These are phyloP conservation scores for Zingel zingel DNA, from an alignment of 2,113 vertebrate species.

Conservation along the genomic window DNA sequence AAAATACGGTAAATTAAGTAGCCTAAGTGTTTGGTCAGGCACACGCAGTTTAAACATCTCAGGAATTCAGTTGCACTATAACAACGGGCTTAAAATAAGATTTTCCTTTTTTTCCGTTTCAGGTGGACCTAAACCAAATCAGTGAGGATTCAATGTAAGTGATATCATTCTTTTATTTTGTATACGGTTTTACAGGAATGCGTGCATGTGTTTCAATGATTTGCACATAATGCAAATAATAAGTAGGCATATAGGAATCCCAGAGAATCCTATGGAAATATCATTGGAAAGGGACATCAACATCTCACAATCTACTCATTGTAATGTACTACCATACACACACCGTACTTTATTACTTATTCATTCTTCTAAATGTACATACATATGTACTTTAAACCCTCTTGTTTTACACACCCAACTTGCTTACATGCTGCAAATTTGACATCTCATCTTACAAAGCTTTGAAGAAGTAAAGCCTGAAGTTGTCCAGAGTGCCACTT, in stretches of 20 bases:
- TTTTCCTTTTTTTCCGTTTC: background rate
- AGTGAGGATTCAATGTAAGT: conserved; percentile 50
- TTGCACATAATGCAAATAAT: background rate
- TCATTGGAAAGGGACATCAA: background rate
- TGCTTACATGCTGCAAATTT: background rate
- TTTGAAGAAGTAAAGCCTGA: background rate
- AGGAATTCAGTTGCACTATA: background rate
- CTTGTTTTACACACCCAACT: background rate
- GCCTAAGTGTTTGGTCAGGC: background rate
- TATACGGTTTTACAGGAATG: background rate
- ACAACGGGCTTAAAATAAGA: background rate
- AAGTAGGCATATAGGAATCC: background rate
- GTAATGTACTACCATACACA: background rate
- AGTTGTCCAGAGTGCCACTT: background rate
- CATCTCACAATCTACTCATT: background rate
- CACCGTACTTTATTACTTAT: background rate
- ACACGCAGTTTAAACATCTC: background rate
- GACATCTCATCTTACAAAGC: background rate
- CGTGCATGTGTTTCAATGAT: background rate
- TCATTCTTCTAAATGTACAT: background rate
- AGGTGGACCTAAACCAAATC: conserved; percentile 26
- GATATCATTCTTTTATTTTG: background rate
- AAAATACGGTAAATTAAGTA: background rate
- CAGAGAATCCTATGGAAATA: background rate
- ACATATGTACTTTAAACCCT: background rate